Evolutionary conservation across 2,888 invertebrate species (phyloP), one percentile per base, ranked within the genome.

Genomic region (Plagodis dolabraria): DNA sequence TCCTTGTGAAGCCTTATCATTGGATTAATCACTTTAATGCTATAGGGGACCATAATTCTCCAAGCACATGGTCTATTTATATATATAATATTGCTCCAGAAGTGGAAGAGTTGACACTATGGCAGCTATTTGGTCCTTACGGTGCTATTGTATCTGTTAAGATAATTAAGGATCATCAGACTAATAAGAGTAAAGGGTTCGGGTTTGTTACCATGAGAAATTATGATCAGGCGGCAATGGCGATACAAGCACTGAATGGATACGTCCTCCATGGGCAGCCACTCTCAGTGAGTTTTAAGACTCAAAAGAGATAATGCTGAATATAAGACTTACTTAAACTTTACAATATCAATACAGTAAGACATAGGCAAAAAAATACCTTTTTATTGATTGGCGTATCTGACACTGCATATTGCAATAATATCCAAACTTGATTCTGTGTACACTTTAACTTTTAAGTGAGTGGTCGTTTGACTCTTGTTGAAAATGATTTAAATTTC

Each of bases 91-190:
- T 93, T 74, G 90, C 93, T 68, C 88, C 92, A 11, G 93, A 93
- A 71, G 92, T 93, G 50, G 93, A 93, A 72, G 93, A 93, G 80
- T 79, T 93, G 76, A 92, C 88, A 73, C 77, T 93, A 65, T 93
- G 93, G 93, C 93, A 93, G 76, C 76, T 93, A 64, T 93, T 93
- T 74, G 93, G 93, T 84, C 93, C 93, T 65, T 93, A 93, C 86
- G 93, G 93, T 90, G 93, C 93, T 89, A 93, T 93, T 84, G 90
- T 93, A 68, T 93, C 93, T 66, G 93, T 93, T 83, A 93, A 92
- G 80, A 93, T 93, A 78, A 93, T 93, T 73, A 93, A 89, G 79
- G 93, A 93, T 75, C 92, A 93, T 79, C 89, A 92, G 75, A 92
- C 93, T 68, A 93, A 93, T 82, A 91, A 93, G 78, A 93, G 93